These are phyloP conservation scores for Pocota personata DNA, from an alignment of 2,888 invertebrate species.

Conservation along the genomic window DNA sequence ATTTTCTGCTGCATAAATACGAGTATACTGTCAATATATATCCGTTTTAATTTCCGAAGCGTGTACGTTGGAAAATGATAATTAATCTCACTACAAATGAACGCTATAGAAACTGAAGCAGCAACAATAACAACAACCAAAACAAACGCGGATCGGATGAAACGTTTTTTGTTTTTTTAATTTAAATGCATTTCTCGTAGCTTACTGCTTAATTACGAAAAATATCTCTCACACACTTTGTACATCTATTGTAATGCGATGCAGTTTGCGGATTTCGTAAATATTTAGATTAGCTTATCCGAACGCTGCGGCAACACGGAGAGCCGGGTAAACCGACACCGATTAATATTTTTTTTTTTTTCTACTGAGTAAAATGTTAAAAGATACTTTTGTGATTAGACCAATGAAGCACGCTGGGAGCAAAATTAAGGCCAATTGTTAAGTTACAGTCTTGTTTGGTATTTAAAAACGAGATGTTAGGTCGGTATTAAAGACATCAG, in stretches of 20 bases:
- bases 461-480: neutral
- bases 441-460: conserved; percentile 2
- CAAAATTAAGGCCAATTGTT: conserved; percentile 13
- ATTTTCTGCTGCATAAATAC: neutral
- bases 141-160: conserved; percentile 17
- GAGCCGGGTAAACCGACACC: neutral
- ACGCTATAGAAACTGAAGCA: neutral
- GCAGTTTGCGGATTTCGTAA: conserved; percentile 12
- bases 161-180: conserved; percentile 9
- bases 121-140: neutral
- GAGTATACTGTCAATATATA: neutral
- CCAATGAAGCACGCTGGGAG: neutral
- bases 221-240: neutral
- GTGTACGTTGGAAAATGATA: conserved; percentile 2
- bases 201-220: neutral
- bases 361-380: neutral
- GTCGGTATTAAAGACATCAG: conserved; percentile 6
- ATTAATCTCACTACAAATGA: conserved; percentile 11
- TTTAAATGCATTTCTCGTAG: conserved; percentile 21
- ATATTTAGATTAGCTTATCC: conserved; percentile 38
- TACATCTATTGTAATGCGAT: conserved; percentile 19
- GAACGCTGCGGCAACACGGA: neutral
- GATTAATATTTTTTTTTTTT: neutral
- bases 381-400: conserved; percentile 2
- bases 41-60: conserved; percentile 3